phyloP scores from a whole-genome alignment of 2,888 invertebrate genomes.

The Archaeoteleia sp. region DNA sequence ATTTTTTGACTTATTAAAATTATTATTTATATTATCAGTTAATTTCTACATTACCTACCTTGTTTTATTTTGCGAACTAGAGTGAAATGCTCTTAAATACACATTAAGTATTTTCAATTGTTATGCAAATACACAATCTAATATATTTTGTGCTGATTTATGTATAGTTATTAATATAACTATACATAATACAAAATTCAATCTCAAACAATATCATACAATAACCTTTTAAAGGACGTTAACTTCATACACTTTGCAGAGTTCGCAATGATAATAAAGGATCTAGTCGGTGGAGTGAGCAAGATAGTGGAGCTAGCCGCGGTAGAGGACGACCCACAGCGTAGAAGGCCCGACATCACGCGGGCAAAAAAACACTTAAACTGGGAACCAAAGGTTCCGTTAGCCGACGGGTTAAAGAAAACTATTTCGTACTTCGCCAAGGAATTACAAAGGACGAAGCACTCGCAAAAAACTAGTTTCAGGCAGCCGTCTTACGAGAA shows the following conservation, averaged over 20 bases:
- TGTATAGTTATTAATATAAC: too few species aligned
- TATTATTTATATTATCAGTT: conserved; percentile 13
- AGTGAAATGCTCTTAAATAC: too few species aligned
- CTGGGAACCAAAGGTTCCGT: conserved; percentile 94
- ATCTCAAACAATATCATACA: too few species aligned
- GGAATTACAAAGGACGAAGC: conserved; percentile 83
- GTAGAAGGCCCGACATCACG: conserved; percentile 94
- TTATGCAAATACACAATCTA: too few species aligned
- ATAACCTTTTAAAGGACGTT: too few species aligned
- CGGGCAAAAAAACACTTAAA: conserved; percentile 88
- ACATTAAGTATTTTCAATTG: too few species aligned
- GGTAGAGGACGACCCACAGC: conserved; percentile 97
- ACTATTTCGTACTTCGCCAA: conserved; percentile 96
- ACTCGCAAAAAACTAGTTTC: conserved; percentile 77
- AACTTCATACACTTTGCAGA: too few species aligned
- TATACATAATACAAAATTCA: too few species aligned
- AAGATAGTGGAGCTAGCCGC: conserved; percentile 88
- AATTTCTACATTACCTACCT: conserved; percentile 55
- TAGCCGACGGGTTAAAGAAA: conserved; percentile 90
- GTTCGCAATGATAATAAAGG: conserved; percentile 90
- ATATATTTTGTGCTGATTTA: too few species aligned
- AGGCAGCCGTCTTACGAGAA: conserved; percentile 64
- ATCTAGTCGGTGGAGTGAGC: conserved; percentile 90
- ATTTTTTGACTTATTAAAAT: background rate
- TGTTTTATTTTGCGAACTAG: too few species aligned